Base-by-base conservation (phyloP, 2,888 invertebrate genomes). In the Macrosoma leucophasiata region DNA sequence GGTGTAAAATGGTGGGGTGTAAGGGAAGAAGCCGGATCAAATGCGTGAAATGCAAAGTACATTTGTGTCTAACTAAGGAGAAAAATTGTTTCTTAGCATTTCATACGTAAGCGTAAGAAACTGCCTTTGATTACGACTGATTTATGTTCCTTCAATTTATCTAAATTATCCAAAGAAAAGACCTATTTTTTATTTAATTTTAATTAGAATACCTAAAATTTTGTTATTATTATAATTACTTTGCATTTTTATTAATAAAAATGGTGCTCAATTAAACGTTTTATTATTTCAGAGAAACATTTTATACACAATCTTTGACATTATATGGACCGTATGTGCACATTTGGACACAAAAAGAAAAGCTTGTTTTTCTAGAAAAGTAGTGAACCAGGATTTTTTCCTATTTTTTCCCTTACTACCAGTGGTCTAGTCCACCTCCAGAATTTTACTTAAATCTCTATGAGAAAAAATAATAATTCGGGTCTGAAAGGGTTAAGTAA, bases 11-110 rank as follows among this genome's bases (percentile, higher is more conserved):
- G 37, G 9, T 37, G 4, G 50, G 48, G 28, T 55, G 52, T 29
- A 50, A 50, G 22, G 50, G 47, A 8, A 50, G 29, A 48, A 25
- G 42, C 36, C 29, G 46, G 2, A 38, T 53, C 7, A 49, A 52
- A 33, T 54, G 50, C 31, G 46, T 51, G 33, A 53, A 53, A 37
- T 52, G 47, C 36, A 46, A 52, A 31, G 46, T 53, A 25, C 46
- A 54, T 31, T 26, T 52, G 7, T 48, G 48, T 31, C 45, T 54
- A n/a, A 48, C 48, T 10, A 52, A 52, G 28, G 51, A 52, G 18
- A 52, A 51, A 30, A 49, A 50, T 26, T 49, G 51, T 28, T 51
- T 50, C 42, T 37, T 51, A 45, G 32, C 27, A 32, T 50, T 52
- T 28, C 45, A 52, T 36, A 50, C 35, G 5, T 40, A 40, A 34